Evolutionary conservation across 2,797 vertebrate species (phyloP).

Genomic region (Macrochelys suwanniensis): DNA sequence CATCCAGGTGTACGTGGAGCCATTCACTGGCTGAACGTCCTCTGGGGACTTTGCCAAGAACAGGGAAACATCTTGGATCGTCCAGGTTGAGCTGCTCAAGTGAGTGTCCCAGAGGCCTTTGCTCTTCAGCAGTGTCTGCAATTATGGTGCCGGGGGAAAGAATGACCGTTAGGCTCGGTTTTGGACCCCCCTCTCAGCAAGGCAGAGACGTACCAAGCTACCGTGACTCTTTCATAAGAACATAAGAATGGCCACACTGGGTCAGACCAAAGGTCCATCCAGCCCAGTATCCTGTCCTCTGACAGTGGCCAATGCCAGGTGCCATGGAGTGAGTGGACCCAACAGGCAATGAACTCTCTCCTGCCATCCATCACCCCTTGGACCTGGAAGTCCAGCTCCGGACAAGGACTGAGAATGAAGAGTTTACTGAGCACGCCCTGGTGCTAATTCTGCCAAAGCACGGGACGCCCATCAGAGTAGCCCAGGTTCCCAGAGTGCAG

Average conservation of each 20-base stretch:
- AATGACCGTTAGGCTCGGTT: not conserved
- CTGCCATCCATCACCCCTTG: no score
- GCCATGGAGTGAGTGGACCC: no score
- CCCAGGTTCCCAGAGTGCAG: not conserved
- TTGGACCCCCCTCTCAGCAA: not conserved
- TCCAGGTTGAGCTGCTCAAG: conserved; percentile 88
- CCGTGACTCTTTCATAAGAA: not conserved
- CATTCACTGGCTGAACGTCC: conserved; percentile 76
- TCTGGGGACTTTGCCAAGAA: conserved; percentile 91
- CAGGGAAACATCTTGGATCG: conserved; percentile 84
- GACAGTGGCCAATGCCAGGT: no score
- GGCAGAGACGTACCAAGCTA: not conserved
- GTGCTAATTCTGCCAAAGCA: not conserved
- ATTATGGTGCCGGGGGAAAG: not conserved
- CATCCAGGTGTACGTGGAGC: conserved; percentile 90
- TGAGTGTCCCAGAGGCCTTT: conserved; percentile 86
- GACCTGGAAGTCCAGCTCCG: not conserved
- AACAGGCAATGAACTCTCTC: no score
- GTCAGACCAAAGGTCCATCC: no score
- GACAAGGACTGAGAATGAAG: not conserved
- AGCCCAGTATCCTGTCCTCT: no score
- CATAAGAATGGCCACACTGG: no score
- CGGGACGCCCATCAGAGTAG: not conserved
- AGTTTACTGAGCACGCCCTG: not conserved
- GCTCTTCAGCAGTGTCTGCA: conserved; percentile 90